Conservation (phyloP, 2,113 vertebrate species). For the Macrotis lagotis region DNA sequence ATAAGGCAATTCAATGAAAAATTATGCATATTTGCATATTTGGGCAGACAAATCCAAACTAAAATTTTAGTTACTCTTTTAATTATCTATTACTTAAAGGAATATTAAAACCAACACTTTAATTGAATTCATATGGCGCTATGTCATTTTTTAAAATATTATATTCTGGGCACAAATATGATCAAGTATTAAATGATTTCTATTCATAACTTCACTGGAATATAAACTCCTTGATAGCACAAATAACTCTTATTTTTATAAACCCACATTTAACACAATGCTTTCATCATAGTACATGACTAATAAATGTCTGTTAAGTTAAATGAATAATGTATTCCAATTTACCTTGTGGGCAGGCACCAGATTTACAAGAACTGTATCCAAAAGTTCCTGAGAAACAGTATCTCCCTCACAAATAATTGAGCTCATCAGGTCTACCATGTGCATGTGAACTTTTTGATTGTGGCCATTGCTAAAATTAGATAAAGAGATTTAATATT, state of each 20-base stretch:
- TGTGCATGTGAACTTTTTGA: conserved; percentile 99
- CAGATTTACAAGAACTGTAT: conserved; percentile 97
- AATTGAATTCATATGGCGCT: not conserved
- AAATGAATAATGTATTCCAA: not conserved
- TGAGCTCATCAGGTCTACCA: conserved; percentile 99
- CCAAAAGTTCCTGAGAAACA: conserved; percentile 97
- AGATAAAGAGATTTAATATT: conserved; percentile 71
- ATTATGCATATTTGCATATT: not conserved
- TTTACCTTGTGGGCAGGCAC: conserved; percentile 98
- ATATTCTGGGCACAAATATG: not conserved
- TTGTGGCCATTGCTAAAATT: conserved; percentile 96
- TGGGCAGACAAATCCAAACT: not conserved
- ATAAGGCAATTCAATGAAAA: not conserved
- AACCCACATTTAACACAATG: not conserved
- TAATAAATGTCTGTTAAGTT: not conserved
- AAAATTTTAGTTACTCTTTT: not conserved
- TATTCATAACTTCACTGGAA: not conserved
- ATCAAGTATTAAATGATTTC: not conserved
- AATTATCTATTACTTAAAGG: not conserved
- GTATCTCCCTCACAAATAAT: conserved; percentile 99
- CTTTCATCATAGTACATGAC: not conserved
- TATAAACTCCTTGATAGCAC: not conserved
- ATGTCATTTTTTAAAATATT: not conserved
- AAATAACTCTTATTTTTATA: not conserved
- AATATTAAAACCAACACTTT: not conserved